These are phyloP conservation scores for Dolomedes plantarius DNA, from an alignment of 2,888 invertebrate genomes.

Conservation along the genomic window DNA sequence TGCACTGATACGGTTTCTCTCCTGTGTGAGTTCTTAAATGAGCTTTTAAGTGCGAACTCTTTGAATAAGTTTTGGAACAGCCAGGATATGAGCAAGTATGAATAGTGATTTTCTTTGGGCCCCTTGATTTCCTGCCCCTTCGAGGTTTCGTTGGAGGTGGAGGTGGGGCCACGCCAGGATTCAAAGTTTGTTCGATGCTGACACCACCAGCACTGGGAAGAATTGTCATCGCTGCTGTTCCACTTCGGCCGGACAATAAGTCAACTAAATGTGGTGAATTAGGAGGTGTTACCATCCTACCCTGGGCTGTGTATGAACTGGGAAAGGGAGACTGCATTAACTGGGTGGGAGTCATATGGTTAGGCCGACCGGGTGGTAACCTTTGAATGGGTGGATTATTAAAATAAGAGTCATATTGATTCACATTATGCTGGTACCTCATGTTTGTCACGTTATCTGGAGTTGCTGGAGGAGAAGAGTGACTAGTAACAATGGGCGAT, in stretches of 20 bases:
- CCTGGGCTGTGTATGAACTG: slow-evolving; percentile 44
- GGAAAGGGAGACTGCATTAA: slow-evolving; percentile 47
- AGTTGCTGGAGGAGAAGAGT: slow-evolving; percentile 63
- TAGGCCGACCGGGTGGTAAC: slow-evolving; percentile 32
- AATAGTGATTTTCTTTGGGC: slow-evolving; percentile 79
- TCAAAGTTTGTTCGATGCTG: slow-evolving; percentile 50
- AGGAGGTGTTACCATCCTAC: slow-evolving; percentile 67
- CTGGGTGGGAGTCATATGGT: slow-evolving; percentile 46
- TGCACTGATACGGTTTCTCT: slow-evolving; percentile 82
- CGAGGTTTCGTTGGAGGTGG: slow-evolving; percentile 69
- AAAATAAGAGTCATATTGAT: slow-evolving; percentile 63
- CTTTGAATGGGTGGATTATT: slow-evolving; percentile 39
- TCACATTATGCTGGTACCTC: slow-evolving; percentile 48
- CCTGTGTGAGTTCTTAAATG: slow-evolving; percentile 82
- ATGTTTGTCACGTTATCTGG: slow-evolving; percentile 51
- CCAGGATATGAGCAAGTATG: slow-evolving; percentile 80
- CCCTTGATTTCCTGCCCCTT: slow-evolving; percentile 74
- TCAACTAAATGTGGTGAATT: slow-evolving; percentile 81
- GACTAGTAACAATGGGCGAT: slow-evolving; percentile 65
- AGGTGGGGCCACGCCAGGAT: slow-evolving; percentile 30
- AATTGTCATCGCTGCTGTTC: slow-evolving; percentile 51
- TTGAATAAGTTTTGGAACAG: slow-evolving; percentile 81
- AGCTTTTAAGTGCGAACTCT: slow-evolving; percentile 82
- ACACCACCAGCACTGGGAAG: slow-evolving; percentile 35
- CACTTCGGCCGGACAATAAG: slow-evolving; percentile 85